Evolutionary conservation across 92 coral and sea anemone species (phyloP).

Genomic region (Nematostella vectensis): DNA sequence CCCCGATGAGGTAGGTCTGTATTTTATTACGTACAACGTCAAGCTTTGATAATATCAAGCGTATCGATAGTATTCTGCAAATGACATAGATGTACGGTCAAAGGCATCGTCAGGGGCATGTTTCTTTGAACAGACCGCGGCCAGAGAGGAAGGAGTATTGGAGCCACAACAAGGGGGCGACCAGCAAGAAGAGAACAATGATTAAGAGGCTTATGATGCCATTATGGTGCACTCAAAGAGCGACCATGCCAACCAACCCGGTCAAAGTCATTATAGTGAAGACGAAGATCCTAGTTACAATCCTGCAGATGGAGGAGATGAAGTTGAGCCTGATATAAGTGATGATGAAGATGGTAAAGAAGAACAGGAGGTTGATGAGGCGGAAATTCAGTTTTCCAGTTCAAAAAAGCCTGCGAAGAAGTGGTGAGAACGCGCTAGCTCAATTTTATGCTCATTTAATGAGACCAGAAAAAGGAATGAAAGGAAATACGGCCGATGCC

Average conservation of each 20-base stretch:
- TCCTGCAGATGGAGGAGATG: neutral
- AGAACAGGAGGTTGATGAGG: neutral
- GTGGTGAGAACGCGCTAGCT: neutral
- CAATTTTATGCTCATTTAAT: neutral
- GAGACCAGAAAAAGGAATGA: conserved; percentile 13
- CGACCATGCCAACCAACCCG: neutral
- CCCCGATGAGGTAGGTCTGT: too few relatives aligned
- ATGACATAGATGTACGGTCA: too few relatives aligned
- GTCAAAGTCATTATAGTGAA: neutral
- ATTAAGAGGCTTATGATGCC: neutral
- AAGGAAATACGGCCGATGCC: conserved; percentile 3
- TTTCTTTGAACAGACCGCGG: neutral
- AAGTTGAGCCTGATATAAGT: neutral
- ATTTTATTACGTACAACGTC: too few relatives aligned
- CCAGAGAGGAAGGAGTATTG: neutral
- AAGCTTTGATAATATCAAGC: too few relatives aligned
- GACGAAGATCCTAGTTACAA: neutral
- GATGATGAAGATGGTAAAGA: neutral
- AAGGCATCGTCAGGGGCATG: neutral
- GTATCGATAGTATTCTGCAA: too few relatives aligned
- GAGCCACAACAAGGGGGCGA: neutral
- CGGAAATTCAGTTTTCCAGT: neutral
- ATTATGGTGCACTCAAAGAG: neutral
- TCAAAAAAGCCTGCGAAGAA: neutral
- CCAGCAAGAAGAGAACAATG: neutral